Evolutionary conservation across 2,113 vertebrate species (phyloP), one percentile per base, ranked within the genome.

Genomic region (Acanthisitta chloris): DNA sequence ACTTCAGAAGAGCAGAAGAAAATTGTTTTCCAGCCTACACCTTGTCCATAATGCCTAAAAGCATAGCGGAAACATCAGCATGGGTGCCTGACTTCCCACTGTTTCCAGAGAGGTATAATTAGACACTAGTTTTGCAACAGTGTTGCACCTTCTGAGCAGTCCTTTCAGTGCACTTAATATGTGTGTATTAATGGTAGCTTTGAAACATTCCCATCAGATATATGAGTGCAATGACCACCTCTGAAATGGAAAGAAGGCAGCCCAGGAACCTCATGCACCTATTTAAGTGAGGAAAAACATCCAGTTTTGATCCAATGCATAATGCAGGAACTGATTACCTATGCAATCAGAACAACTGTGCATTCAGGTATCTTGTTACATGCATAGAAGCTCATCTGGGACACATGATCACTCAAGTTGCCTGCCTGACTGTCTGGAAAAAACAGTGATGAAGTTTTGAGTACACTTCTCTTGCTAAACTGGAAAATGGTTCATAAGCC

Each of bases 401-500:
- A 49, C n/a, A 81, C 21, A 10, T 3, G 23, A 67, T n/a, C 29
- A 26, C 43, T 74, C 66, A 55, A 66, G 24, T 17, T 86, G 64
- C 49, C 58, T 69, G 76, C 20, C 55, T 85, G 43, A 29, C 51
- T 64, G 21, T 54, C 29, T 58, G 24, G 73, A 93, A 89, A 90
- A 69, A 78, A 38, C 14, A 92, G 51, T 1, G 1, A 77, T 74
- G 66, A 77, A 88, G 74, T 86, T 77, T 80, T 55, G 69, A 79
- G 82, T 26, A 62, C 29, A 42, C 81, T 95, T 84, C 72, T 55
- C 72, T 94, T 76, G 0, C n/a, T 91, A 82, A 82, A 94, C 59
- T 86, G 48, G 81, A 91, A 89, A 90, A 93, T 58, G 54, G 57
- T 84, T 94, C 64, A 70, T 86, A 93, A 96, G 86, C 76, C 49